Evolutionary conservation across 2,888 invertebrate genomes (phyloP).

Genomic region (Eupithecia tripunctaria): DNA sequence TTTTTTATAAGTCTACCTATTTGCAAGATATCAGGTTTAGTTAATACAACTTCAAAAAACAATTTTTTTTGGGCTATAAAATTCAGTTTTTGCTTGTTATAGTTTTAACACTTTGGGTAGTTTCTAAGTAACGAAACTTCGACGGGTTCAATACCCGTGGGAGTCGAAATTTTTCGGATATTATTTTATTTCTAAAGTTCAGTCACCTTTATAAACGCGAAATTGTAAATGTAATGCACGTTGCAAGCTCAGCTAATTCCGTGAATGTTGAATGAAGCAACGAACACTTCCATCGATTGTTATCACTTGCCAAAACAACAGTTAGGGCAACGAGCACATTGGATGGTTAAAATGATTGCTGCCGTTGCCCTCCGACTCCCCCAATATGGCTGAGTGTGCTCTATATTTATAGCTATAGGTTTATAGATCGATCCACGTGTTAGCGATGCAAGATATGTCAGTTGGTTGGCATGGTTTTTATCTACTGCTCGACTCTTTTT

Average conservation of each 20-base stretch:
- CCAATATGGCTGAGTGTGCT: conserved; percentile 20
- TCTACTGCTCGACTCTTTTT: too few species aligned
- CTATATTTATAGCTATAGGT: conserved; percentile 8
- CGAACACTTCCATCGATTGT: conserved; percentile 38
- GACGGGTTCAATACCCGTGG: too few species aligned
- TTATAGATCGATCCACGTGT: conserved; percentile 5
- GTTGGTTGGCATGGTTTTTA: not conserved
- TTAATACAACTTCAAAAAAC: not conserved
- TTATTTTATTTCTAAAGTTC: not conserved
- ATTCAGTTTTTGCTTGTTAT: too few species aligned
- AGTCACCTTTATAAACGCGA: not conserved
- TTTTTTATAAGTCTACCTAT: too few species aligned
- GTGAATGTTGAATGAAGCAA: conserved; percentile 39
- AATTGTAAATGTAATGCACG: conserved; percentile 16
- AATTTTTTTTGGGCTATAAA: too few species aligned
- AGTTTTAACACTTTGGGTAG: too few species aligned
- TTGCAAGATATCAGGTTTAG: too few species aligned
- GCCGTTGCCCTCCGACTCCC: conserved; percentile 17
- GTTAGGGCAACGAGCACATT: conserved; percentile 13
- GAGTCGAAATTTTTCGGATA: too few species aligned
- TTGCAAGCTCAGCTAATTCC: conserved; percentile 31
- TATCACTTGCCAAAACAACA: conserved; percentile 35
- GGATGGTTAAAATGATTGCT: conserved; percentile 27
- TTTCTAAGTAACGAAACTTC: too few species aligned
- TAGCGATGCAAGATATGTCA: too few species aligned